Base-by-base conservation (phyloP, 1,140 invertebrate species). In the Phortica variegata region DNA sequence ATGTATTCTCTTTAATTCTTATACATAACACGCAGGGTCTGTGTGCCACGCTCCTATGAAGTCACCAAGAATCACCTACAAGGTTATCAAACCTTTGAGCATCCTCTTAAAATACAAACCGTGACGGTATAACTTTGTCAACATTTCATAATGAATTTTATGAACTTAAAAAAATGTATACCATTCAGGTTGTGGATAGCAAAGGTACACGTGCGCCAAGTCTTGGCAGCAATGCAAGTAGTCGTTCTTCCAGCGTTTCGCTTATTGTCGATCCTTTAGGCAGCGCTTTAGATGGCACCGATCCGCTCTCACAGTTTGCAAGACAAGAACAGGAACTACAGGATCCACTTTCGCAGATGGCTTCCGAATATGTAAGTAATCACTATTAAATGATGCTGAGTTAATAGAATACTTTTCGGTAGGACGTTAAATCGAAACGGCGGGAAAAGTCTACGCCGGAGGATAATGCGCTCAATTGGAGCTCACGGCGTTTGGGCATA, bases 381-480 rank as follows among this genome's bases (percentile, higher is more conserved):
- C 16, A 1, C 4, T 7, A 3, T 3, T 2, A 26, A 6, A 2
- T 3, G 23, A 20, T 7, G 16, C 16, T 48, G 1, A 49, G 20
- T 45, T 17, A 34, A 12, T 2, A 12, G 48, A 47, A 49, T 37
- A 17, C 9, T 4, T 12, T 7, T 31, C 3, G n/a, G 1, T 32
- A 62, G 51, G 37, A 51, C 41, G 52, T 52, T 56, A 74, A 58
- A 47, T 70, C 31, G 19, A 70, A 73, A 32, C 61, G 50, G 43
- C 62, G 79, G 13, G 60, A 61, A 43, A 77, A 76, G 52, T 38
- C 17, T 34, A 52, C 61, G 5, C 18, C 51, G 23, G 60, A 76
- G 23, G 81, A 85, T 43, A 79, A 80, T 37, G 80, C 86, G 53
- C 85, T 92, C 61, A 82, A 86, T 37, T 96, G 93, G 93, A 81